Conservation (phyloP, 2,113 vertebrate genomes). For the Sylvilagus bachmani region DNA sequence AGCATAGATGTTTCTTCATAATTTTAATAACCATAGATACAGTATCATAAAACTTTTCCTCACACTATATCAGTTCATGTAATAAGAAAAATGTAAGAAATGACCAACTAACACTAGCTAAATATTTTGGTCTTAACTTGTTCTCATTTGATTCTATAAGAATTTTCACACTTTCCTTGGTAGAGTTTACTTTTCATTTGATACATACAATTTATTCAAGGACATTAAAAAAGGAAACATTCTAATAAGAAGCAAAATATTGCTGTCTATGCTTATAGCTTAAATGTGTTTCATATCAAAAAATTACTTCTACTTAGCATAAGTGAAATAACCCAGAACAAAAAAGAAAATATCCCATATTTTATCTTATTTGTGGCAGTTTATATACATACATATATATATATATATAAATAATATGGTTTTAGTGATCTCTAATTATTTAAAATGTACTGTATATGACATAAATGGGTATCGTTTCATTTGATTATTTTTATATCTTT, state of each 20-base stretch:
- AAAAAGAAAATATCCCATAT: too few relatives aligned
- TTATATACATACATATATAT: too few relatives aligned
- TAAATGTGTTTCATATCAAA: constrained; percentile 8
- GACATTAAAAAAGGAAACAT: neutral
- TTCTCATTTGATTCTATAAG: constrained; percentile 3
- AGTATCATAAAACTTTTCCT: neutral
- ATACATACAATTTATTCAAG: neutral
- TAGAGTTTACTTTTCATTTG: neutral
- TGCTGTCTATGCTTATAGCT: neutral
- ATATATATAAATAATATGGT: too few relatives aligned
- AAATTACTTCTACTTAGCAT: neutral
- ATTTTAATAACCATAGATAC: neutral
- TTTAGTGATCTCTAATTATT: too few relatives aligned
- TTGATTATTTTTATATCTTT: too few relatives aligned
- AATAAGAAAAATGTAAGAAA: neutral
- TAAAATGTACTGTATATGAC: too few relatives aligned
- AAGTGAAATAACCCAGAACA: too few relatives aligned
- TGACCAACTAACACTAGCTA: neutral
- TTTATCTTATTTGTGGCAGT: too few relatives aligned
- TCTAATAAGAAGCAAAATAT: constrained; percentile 27
- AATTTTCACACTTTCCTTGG: neutral
- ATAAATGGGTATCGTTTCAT: too few relatives aligned
- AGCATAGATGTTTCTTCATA: neutral
- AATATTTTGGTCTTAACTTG: neutral
- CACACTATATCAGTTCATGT: neutral